phyloP scores from a whole-genome alignment of 2,888 invertebrate genomes.

The Opisthograptis luteolata region DNA sequence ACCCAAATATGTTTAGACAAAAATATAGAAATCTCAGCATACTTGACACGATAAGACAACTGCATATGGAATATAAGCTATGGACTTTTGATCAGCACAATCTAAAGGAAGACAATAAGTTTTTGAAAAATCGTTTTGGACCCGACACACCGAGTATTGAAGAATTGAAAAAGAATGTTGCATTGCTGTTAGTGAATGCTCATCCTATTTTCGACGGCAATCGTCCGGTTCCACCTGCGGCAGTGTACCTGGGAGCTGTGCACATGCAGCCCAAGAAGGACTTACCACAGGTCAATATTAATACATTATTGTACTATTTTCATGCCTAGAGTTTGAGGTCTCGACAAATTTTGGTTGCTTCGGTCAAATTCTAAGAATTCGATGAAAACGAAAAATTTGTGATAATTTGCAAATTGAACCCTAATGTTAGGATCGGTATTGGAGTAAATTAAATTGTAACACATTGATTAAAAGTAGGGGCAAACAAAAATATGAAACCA shows the following conservation, averaged over 20 bases:
- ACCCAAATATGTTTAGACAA: conserved; percentile 36
- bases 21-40: conserved; percentile 33
- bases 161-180: conserved; percentile 44
- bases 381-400: too few species aligned
- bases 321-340: too few species aligned
- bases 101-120: conserved; percentile 33
- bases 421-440: too few species aligned
- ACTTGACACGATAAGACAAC: conserved; percentile 36
- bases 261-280: conserved; percentile 43
- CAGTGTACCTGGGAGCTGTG: conserved; percentile 44
- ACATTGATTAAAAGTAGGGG: too few species aligned
- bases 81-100: conserved; percentile 12
- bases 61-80: conserved; percentile 35
- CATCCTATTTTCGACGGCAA: conserved; percentile 46
- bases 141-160: conserved; percentile 36
- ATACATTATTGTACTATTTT: neutral
- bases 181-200: conserved; percentile 46
- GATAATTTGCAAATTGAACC: too few species aligned
- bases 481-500: too few species aligned
- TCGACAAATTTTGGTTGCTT: too few species aligned
- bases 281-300: conserved; percentile 44
- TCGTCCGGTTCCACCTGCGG: conserved; percentile 50
- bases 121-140: conserved; percentile 43
- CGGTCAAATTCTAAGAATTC: too few species aligned
- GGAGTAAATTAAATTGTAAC: too few species aligned